Evolutionary conservation across 2,113 vertebrate species (phyloP), one percentile per base, ranked within the genome.

Genomic region (Amazona vittata): DNA sequence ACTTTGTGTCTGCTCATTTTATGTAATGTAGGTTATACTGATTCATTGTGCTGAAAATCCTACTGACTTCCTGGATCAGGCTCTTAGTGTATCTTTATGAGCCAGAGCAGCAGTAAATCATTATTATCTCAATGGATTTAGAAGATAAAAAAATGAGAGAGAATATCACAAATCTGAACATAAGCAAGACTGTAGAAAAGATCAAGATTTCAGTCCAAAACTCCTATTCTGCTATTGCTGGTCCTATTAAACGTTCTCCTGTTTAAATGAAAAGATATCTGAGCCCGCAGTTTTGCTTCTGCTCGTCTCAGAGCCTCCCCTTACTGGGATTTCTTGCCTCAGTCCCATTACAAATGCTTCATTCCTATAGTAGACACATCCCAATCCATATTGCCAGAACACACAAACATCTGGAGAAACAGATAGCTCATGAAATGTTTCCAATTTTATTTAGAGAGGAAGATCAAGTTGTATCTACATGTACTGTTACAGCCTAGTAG

Each of bases 1-100:
- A 60, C 86, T 87, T 83, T 78, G 18, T 69, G n/a, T 74, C 59
- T 80, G 13, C 59, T 93, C 6, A 57, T 92, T 94, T 93, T 88
- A 69, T 83, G 70, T 76, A 92, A 37, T 1, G 0, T 83, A 59
- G 55, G 63, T 88, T 93, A 49, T 77, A 94, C 81, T 91, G 79
- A 94, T 91, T 87, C 79, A 73, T 37, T 77, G 85, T 83, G 57
- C 60, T 46, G 90, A 96, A 96, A 96, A 63, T 92, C 49, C 53
- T 65, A 86, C 67, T 63, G 64, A 77, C 63, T 96, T 88, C 78
- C 78, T 79, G 81, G 71, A 96, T 88, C 78, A 93, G 71, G 76
- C 21, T 35, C 50, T 74, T 86, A 79, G 43, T 43, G 37, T 29
- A 83, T 88, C 68, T 83, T 71, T 90, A 92, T 94, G 80, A 90